Evolutionary conservation across 2,113 vertebrate species (phyloP), one percentile per base, ranked within the genome.

Genomic region (Scartelaos histophorus): DNA sequence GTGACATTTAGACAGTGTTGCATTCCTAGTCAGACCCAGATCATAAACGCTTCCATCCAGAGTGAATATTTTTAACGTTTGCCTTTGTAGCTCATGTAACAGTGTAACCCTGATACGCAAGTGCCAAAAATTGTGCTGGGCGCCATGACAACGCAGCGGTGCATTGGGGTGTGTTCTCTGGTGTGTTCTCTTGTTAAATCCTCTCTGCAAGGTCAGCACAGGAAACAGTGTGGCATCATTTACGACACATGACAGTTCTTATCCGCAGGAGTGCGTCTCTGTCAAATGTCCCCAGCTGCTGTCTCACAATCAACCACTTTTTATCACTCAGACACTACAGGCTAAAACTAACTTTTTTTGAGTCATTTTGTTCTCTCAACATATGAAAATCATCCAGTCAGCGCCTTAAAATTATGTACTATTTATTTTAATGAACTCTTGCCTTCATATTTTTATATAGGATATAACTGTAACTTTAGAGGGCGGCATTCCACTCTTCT

Each of bases 181-280:
- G 81, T 22, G 70, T 78, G 85, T 73, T 85, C 65, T 43, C 71
- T 73, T 70, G 67, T 67, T 84, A 80, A 82, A 87, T 73, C 78
- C 79, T 66, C 77, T 81, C 54, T 71, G 75, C 83, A 87, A 89
- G 81, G 81, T 87, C 85, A 85, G 81, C 80, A 84, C 64, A 78
- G 71, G 79, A 77, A 84, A 78, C 66, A 74, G 73, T 49, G 66
- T 25, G 57, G 82, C 75, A 68, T 84, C 80, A 80, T 85, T 87
- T 82, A 85, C 71, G 77, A 81, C 83, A 85, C 21, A 75, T 77
- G 85, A 85, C 85, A 85, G 70, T 69, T 85, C 47, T 70, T 77
- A 69, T 73, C 76, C 80, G 22, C 80, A 10, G 79, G 79, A 66
- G 35, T 17, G 74, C 56, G 65, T 53, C 38, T 74, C 73, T 83